Percentiles rank a stretch among this genome's conserved stretches.
These are phyloP conservation scores for Drosophila acutilabella DNA, from an alignment of 2,888 invertebrate genomes.

Conservation along the genomic window DNA sequence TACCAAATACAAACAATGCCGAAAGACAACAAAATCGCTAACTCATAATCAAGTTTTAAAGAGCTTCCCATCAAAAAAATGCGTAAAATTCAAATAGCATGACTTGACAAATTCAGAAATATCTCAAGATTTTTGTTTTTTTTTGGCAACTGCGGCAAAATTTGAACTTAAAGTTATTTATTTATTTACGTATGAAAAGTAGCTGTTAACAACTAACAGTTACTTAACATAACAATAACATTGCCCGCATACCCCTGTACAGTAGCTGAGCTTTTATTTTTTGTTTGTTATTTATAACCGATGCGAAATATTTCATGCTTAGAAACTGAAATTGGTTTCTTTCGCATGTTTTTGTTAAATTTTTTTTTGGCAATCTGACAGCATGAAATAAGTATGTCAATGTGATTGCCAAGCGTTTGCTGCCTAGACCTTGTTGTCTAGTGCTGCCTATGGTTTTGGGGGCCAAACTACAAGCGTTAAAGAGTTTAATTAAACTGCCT, in stretches of 20 bases:
- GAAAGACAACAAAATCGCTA: constrained; percentile 1
- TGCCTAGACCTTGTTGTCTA: constrained; percentile 49
- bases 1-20: constrained; percentile 7
- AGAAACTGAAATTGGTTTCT: constrained; percentile 12
- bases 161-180: neutral
- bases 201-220: constrained; percentile 7
- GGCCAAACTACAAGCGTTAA: constrained; percentile 20
- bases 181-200: neutral
- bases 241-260: neutral
- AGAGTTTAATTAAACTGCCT: constrained; percentile 41
- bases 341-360: neutral
- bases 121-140: neutral
- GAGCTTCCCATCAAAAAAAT: constrained; percentile 3
- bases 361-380: constrained; percentile 50
- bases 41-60: constrained; percentile 12
- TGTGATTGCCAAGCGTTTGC: constrained; percentile 28
- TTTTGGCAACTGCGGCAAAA: neutral
- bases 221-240: constrained; percentile 13
- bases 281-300: constrained; percentile 11
- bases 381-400: constrained; percentile 47
- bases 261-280: constrained; percentile 7
- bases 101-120: constrained; percentile 21
- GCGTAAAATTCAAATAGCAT: constrained; percentile 10
- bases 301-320: constrained; percentile 12
- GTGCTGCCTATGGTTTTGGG: constrained; percentile 20